phyloP scores from a whole-genome alignment of 2,797 vertebrate genomes.

The Loriculus beryllinus region DNA sequence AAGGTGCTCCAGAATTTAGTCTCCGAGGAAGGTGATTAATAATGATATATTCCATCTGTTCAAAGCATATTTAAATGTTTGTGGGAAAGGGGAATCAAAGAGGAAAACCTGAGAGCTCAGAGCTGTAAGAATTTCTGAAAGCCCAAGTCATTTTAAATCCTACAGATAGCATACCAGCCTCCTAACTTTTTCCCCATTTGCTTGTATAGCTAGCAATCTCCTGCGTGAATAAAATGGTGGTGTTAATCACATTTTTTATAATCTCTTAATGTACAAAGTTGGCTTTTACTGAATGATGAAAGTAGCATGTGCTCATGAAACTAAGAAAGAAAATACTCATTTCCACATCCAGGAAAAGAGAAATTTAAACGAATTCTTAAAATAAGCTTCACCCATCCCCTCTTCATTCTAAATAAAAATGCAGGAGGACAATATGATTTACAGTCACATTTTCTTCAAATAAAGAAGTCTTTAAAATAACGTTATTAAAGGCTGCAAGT shows the following conservation, averaged over 20 bases:
- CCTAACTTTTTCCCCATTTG: neutral
- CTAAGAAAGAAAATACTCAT: neutral
- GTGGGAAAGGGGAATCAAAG: neutral
- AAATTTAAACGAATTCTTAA: neutral
- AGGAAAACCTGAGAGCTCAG: neutral
- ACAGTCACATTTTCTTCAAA: neutral
- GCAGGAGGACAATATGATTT: neutral
- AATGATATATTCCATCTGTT: neutral
- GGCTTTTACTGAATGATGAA: neutral
- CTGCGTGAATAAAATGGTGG: neutral
- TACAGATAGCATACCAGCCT: neutral
- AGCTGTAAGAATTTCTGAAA: neutral
- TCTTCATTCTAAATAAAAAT: neutral
- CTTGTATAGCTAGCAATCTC: neutral
- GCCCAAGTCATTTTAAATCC: neutral
- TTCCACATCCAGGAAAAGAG: neutral
- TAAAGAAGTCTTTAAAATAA: neutral
- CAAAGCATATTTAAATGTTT: neutral
- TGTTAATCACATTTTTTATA: neutral
- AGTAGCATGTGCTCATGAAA: neutral
- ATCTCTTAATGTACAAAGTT: neutral
- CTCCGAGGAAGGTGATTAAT: constrained; percentile 85
- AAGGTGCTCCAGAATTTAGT: constrained; percentile 93
- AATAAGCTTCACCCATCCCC: neutral
- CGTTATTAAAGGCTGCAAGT: neutral